Base-by-base conservation (phyloP, 2,797 vertebrate genomes). In the Chaetophractus vellerosus region DNA sequence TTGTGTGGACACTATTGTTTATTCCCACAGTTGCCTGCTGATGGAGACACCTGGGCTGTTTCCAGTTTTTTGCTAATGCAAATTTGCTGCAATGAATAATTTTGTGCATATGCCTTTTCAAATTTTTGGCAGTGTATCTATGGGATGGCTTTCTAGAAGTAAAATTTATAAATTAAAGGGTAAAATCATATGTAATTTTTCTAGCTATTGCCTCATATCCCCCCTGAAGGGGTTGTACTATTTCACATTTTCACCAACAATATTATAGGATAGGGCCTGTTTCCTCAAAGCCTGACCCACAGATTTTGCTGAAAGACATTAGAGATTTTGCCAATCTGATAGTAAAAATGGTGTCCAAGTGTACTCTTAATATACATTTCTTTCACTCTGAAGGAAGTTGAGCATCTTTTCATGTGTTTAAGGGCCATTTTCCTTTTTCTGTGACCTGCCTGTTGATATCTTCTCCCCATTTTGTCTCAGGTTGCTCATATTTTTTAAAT, bases 91-190 rank as follows among this genome's bases (percentile, higher is more conserved):
- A 71, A n/a, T 36, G 15, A 50, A 76, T 74, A 75, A 33, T 63
- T 80, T 45, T 66, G 41, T 88, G 23, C 33, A 45, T 55, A 38
- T 6, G 14, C 45, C 38, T 90, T 33, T 50, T 19, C 38, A 24
- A 75, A 74, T 57, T 90, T 66, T 95, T 88, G 50, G n/a, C 69
- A 76, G 5, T 74, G 8, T 38, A 5, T 82, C 63, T 83, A 24
- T 50, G 14, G 28, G 21, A 80, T n/a, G 63, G 21, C 80, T 81
- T 69, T 59, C 12, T 75, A 50, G 11, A 92, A 92, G 50, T 55
- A 57, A 78, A 16, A 83, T 82, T 91, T 80, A 81, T 86, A 38
- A 0, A 81, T 63, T 66, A 90, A 84, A 94, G 41, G 12, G 14
- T 48, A 48, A 79, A 88, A 28, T 33, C 26, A 38, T 6, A 11